Evolutionary conservation across 2,113 vertebrate genomes (phyloP).

Genomic region (Notechis scutatus): DNA sequence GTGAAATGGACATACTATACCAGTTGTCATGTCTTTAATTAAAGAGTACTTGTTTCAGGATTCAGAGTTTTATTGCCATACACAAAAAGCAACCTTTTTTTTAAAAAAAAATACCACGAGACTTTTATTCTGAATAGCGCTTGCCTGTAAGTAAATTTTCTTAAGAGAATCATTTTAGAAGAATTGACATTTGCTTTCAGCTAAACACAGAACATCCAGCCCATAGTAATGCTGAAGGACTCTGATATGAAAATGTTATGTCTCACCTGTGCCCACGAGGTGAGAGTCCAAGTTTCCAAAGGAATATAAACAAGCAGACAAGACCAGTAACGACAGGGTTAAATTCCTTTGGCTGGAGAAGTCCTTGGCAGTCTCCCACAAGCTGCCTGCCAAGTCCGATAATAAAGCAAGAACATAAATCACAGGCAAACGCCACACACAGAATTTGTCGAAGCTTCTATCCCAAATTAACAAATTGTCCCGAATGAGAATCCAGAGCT

Average conservation of each 20-base stretch:
- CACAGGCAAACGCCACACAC: too few species aligned
- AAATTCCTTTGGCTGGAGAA: too few species aligned
- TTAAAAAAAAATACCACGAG: background rate
- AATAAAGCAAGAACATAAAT: too few species aligned
- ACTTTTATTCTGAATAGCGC: background rate
- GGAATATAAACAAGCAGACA: too few species aligned
- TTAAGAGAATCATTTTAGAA: background rate
- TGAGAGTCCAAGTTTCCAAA: too few species aligned
- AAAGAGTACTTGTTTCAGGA: background rate
- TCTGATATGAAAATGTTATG: background rate
- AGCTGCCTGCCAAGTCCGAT: too few species aligned
- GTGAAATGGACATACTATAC: background rate
- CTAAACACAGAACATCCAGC: background rate
- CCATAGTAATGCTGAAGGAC: background rate
- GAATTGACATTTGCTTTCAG: background rate
- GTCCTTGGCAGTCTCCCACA: too few species aligned
- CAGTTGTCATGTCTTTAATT: background rate
- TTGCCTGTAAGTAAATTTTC: background rate
- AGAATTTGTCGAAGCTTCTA: too few species aligned
- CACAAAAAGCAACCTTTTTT: background rate
- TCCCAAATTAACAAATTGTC: too few species aligned
- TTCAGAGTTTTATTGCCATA: background rate
- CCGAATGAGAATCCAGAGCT: too few species aligned
- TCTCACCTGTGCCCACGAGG: too few species aligned
- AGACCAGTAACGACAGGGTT: too few species aligned